These are phyloP conservation scores for Darwinula stevensoni DNA, from an alignment of 2,888 invertebrate genomes.

Conservation along the genomic window DNA sequence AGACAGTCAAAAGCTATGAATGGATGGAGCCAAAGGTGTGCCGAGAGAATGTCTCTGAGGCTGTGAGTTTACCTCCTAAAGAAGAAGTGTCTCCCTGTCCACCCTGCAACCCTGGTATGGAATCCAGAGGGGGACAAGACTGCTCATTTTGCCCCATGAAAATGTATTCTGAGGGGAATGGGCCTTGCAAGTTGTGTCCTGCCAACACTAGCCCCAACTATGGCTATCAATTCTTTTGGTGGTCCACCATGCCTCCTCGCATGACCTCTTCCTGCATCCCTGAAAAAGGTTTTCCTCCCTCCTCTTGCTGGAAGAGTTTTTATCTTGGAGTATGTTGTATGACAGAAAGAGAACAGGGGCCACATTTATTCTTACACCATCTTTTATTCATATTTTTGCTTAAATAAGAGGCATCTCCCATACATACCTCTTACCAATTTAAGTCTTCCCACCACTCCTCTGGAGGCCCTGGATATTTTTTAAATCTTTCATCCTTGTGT, in stretches of 20 bases:
- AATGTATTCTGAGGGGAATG: slow-evolving; percentile 17
- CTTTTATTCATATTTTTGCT: too few species aligned
- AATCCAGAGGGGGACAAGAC: slow-evolving; percentile 13
- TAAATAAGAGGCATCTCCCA: too few species aligned
- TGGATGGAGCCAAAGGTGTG: slow-evolving; percentile 25
- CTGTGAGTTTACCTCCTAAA: slow-evolving; percentile 17
- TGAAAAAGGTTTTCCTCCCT: slow-evolving; percentile 13
- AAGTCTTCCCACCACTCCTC: too few species aligned
- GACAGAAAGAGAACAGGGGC: too few species aligned
- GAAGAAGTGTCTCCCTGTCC: slow-evolving; percentile 17
- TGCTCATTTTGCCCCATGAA: slow-evolving; percentile 22
- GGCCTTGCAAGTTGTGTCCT: slow-evolving; percentile 18
- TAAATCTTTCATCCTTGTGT: too few species aligned
- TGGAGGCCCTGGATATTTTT: too few species aligned
- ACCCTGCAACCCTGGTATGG: slow-evolving; percentile 25
- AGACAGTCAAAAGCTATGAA: slow-evolving; percentile 19
- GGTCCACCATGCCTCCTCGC: slow-evolving; percentile 19
- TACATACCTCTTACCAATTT: too few species aligned
- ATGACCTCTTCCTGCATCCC: slow-evolving; percentile 20
- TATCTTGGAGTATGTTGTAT: too few species aligned
- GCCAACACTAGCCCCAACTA: slow-evolving; percentile 22
- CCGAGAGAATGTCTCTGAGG: slow-evolving; percentile 16
- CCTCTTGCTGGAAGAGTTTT: too few species aligned
- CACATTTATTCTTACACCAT: too few species aligned
- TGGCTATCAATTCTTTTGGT: slow-evolving; percentile 19